Percentiles rank a stretch among this genome's conserved stretches.
These are phyloP conservation scores for Virgularia gustaviana DNA, from an alignment of 92 coral and sea anemone species.

Conservation along the genomic window DNA sequence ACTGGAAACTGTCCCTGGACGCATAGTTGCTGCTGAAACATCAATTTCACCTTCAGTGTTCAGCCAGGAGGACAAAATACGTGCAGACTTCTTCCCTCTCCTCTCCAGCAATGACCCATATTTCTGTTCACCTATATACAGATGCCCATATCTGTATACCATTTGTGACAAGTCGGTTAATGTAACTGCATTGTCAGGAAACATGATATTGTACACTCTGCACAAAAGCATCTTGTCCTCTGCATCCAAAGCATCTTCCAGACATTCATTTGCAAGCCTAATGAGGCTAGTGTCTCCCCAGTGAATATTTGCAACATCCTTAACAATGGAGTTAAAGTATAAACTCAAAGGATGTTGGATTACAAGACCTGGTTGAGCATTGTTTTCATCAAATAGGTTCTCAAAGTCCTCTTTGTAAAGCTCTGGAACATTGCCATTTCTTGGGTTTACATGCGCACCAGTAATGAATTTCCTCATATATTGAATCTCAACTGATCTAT, in stretches of 20 bases:
- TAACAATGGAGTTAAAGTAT: background rate
- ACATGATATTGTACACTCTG: background rate
- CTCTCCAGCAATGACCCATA: slow-evolving; percentile 48
- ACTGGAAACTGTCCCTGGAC: background rate
- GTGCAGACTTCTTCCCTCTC: slow-evolving; percentile 46
- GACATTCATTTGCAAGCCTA: background rate
- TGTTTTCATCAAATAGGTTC: background rate
- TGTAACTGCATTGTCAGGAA: background rate
- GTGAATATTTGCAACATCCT: background rate
- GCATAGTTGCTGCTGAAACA: background rate
- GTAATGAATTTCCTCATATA: slow-evolving; percentile 54
- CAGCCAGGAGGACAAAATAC: slow-evolving; percentile 56
- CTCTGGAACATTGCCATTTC: background rate
- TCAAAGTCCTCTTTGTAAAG: background rate
- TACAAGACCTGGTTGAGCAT: too few relatives aligned
- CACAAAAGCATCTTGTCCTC: background rate
- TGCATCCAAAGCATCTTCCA: slow-evolving; percentile 3
- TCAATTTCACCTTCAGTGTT: slow-evolving; percentile 39
- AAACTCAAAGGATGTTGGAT: too few relatives aligned
- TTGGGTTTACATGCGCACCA: background rate
- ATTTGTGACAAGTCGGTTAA: slow-evolving; percentile 1
- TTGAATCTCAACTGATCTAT: slow-evolving; percentile 59
- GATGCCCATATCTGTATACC: slow-evolving; percentile 20
- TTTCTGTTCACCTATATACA: slow-evolving; percentile 40
- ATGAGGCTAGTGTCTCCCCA: background rate